phyloP scores from a whole-genome alignment of 2,888 invertebrate genomes.

The Ophion slaviceki region DNA sequence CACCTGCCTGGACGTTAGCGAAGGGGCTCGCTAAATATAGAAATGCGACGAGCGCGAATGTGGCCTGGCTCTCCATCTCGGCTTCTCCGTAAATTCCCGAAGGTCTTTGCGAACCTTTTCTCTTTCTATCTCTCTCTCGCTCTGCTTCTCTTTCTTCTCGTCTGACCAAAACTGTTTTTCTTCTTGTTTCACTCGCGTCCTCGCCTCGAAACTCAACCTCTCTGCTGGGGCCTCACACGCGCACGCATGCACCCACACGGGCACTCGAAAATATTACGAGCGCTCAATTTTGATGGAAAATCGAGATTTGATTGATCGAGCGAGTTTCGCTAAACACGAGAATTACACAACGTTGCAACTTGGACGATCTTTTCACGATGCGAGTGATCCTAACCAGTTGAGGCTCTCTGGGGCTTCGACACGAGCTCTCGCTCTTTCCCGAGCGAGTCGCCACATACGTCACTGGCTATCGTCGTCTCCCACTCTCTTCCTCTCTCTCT shows the following conservation, averaged over 20 bases:
- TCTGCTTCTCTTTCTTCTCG: slow-evolving; percentile 17
- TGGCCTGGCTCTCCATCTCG: slow-evolving; percentile 80
- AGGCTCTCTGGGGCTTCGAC: slow-evolving; percentile 33
- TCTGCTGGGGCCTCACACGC: slow-evolving; percentile 7
- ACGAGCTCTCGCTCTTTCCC: slow-evolving; percentile 34
- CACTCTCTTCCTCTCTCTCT: slow-evolving; percentile 24
- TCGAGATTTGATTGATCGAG: slow-evolving; percentile 2
- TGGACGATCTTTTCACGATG: slow-evolving; percentile 37
- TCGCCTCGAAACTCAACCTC: not conserved
- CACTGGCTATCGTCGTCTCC: slow-evolving; percentile 37
- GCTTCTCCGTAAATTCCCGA: slow-evolving; percentile 56
- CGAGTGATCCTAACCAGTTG: slow-evolving; percentile 21
- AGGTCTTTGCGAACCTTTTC: slow-evolving; percentile 53
- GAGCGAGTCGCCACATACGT: slow-evolving; percentile 45
- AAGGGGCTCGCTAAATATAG: slow-evolving; percentile 82
- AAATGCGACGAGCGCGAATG: slow-evolving; percentile 79
- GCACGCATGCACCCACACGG: not conserved
- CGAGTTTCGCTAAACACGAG: not conserved
- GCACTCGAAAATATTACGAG: slow-evolving; percentile 24
- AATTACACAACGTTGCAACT: slow-evolving; percentile 21
- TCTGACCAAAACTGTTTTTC: slow-evolving; percentile 43
- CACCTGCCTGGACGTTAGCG: slow-evolving; percentile 80
- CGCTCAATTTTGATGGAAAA: slow-evolving; percentile 16
- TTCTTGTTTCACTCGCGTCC: slow-evolving; percentile 15
- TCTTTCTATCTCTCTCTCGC: slow-evolving; percentile 14